Conservation (phyloP, 2,888 invertebrate genomes). For the Phengaris arion region DNA sequence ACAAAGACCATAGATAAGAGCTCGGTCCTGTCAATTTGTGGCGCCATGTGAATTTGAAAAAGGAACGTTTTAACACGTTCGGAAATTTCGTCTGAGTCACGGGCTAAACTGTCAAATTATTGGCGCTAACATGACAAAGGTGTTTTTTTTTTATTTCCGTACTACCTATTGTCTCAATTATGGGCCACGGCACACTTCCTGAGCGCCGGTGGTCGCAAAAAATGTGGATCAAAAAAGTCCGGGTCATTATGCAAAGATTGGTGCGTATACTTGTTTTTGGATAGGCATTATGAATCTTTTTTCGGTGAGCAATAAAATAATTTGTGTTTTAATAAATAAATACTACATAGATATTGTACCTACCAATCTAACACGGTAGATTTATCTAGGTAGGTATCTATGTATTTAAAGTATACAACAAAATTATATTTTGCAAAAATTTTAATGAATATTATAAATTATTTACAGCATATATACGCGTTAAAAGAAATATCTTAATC, state of each 20-base stretch:
- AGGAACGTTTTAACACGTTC: slow-evolving; percentile 27
- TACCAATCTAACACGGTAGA: neutral
- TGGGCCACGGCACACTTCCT: slow-evolving; percentile 53
- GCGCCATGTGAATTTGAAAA: slow-evolving; percentile 28
- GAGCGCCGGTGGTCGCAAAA: slow-evolving; percentile 64
- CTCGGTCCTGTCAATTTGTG: slow-evolving; percentile 18
- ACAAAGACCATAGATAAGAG: neutral
- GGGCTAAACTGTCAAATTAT: slow-evolving; percentile 45
- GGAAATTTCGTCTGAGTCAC: slow-evolving; percentile 9
- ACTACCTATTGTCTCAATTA: slow-evolving; percentile 64
- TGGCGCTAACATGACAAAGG: slow-evolving; percentile 48
- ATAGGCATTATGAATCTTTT: neutral
- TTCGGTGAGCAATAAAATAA: neutral
- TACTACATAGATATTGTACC: too few species aligned
- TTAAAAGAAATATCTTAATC: too few species aligned
- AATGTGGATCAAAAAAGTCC: slow-evolving; percentile 34
- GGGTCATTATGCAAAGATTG: slow-evolving; percentile 19
- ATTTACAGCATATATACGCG: too few species aligned
- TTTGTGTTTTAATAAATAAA: too few species aligned
- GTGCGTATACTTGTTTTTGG: neutral
- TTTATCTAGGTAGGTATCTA: neutral
- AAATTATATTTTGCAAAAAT: too few species aligned
- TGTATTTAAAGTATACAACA: too few species aligned
- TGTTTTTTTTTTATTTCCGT: slow-evolving; percentile 47
- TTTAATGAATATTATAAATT: too few species aligned